A percentile compares a stretch with the other conserved stretches of the same genome.
These are phyloP conservation scores for Liopterus haemorrhoidalis DNA, from an alignment of 2,888 invertebrate genomes.

Conservation along the genomic window DNA sequence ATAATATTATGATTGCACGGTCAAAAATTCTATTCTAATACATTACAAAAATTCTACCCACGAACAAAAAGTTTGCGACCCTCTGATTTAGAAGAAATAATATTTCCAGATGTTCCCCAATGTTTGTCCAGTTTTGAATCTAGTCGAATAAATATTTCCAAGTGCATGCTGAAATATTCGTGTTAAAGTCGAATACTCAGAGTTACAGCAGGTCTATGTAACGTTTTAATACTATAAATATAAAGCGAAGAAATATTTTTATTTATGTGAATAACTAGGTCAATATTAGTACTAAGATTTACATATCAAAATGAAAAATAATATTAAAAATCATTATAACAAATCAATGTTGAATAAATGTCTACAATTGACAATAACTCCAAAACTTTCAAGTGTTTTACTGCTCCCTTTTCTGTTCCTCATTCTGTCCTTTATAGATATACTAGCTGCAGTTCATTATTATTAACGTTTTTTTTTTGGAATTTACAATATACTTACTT, in stretches of 20 bases:
- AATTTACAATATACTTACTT: too few species aligned
- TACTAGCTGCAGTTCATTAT: too few species aligned
- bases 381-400: too few species aligned
- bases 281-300: conserved; percentile 12
- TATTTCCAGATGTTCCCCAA: conserved; percentile 1
- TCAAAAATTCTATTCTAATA: too few species aligned
- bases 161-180: conserved; percentile 5
- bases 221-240: neutral
- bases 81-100: neutral
- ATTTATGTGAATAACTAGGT: neutral
- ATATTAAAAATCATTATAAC: conserved; percentile 17
- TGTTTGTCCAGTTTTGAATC: neutral
- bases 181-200: conserved; percentile 17
- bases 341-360: conserved; percentile 21
- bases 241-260: conserved; percentile 1
- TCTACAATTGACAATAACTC: conserved; percentile 21
- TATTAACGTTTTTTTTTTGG: too few species aligned
- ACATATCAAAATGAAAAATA: conserved; percentile 20
- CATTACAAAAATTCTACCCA: too few species aligned
- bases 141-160: neutral
- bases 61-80: too few species aligned
- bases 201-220: conserved; percentile 6
- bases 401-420: neutral
- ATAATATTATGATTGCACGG: conserved; percentile 1
- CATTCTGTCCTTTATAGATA: neutral